Evolutionary conservation across 2,113 vertebrate species (phyloP).

Genomic region (Neopipo cinnamomea): DNA sequence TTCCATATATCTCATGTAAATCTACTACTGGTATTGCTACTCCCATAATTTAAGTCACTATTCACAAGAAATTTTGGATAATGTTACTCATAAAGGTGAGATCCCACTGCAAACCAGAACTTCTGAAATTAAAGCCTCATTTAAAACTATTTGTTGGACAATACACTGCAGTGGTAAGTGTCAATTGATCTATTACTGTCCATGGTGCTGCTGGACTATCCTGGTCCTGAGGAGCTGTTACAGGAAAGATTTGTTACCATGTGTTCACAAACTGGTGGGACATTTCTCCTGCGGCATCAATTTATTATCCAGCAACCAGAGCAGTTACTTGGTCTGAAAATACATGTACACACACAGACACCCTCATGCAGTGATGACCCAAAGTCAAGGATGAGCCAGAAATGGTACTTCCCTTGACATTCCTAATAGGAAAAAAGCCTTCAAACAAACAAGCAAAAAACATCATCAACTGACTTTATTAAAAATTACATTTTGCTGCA

Average conservation of each 20-base stretch:
- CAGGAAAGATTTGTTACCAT: too few species aligned
- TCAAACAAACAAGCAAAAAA: background rate
- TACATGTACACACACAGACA: too few species aligned
- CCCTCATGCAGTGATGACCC: background rate
- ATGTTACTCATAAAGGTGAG: background rate
- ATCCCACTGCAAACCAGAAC: background rate
- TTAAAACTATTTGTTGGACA: background rate
- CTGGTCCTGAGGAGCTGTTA: background rate
- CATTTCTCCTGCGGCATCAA: background rate
- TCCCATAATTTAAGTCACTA: background rate
- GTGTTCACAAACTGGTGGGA: background rate
- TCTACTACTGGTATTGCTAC: background rate
- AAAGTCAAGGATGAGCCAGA: background rate
- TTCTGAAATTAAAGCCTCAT: background rate
- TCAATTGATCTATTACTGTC: background rate
- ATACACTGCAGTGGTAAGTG: background rate
- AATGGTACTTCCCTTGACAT: background rate
- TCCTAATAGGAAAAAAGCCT: background rate
- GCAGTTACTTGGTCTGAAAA: background rate
- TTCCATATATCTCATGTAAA: background rate
- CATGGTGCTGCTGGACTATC: background rate
- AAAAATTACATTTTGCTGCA: background rate
- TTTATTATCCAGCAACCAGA: background rate
- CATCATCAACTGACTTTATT: background rate
- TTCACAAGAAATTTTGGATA: background rate